Conservation (phyloP, 1,140 invertebrate species). For the Eufriesea mexicana region DNA sequence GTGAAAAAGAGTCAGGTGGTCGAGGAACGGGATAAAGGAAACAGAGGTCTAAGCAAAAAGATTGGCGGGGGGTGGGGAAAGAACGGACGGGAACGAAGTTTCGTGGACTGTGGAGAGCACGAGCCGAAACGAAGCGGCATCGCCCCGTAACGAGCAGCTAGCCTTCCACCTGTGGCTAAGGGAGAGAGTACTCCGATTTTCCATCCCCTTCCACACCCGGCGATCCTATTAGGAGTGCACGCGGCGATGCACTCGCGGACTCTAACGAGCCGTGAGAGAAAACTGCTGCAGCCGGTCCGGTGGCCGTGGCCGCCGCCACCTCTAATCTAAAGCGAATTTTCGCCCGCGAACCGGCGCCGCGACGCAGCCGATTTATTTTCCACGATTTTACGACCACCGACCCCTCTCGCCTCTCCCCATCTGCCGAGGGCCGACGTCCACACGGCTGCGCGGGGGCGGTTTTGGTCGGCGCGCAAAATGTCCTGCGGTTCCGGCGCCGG, state of each 20-base stretch:
- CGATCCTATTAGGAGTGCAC: constrained; percentile 62
- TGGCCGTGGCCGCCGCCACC: constrained; percentile 8
- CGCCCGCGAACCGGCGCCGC: constrained; percentile 9
- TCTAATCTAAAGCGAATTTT: constrained; percentile 72
- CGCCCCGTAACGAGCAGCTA: constrained; percentile 55
- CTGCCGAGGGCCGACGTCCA: not conserved
- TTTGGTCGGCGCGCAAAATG: constrained; percentile 30
- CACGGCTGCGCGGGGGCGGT: not conserved
- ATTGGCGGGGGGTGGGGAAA: not conserved
- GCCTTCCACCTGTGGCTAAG: constrained; percentile 51
- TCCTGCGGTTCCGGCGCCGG: constrained; percentile 15
- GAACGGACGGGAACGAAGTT: not conserved
- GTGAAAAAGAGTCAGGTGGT: not conserved
- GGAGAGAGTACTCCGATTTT: constrained; percentile 39
- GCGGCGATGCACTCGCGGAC: constrained; percentile 56
- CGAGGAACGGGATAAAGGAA: too few species aligned
- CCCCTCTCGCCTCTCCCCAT: not conserved
- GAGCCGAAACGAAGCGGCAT: constrained; percentile 47
- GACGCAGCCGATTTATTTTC: constrained; percentile 59
- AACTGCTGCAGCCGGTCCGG: constrained; percentile 48
- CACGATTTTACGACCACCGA: constrained; percentile 50
- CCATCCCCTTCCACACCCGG: constrained; percentile 12
- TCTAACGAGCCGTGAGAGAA: constrained; percentile 70
- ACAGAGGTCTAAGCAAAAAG: not conserved
- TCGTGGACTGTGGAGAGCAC: not conserved